Evolutionary conservation across 2,888 invertebrate genomes (phyloP).

Genomic region (Lepidochrysops patricia): DNA sequence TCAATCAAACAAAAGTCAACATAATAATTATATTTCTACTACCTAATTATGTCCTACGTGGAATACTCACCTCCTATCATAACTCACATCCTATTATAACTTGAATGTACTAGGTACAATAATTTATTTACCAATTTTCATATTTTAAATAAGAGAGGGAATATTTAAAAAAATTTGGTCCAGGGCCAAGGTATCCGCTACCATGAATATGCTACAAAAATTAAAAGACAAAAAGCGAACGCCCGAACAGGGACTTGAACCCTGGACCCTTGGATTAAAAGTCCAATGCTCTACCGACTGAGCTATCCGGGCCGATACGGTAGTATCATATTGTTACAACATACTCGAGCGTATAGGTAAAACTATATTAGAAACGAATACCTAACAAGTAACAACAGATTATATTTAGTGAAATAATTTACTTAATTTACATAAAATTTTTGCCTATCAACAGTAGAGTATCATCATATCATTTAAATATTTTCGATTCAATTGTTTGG

Average conservation of each 20-base stretch:
- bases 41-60: no score
- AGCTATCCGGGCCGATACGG: constrained; percentile 66
- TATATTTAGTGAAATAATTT: not conserved
- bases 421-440: not conserved
- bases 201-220: constrained; percentile 2
- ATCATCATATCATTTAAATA: no score
- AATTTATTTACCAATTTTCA: no score
- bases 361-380: constrained; percentile 11
- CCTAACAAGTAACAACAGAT: not conserved
- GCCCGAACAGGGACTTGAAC: constrained; percentile 76
- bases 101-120: no score
- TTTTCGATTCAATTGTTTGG: no score
- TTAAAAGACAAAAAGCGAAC: constrained; percentile 28
- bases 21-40: no score
- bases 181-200: not conserved
- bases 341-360: constrained; percentile 13
- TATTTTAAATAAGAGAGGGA: no score
- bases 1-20: no score
- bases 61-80: no score
- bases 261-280: constrained; percentile 76
- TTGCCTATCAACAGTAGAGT: not conserved
- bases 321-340: constrained; percentile 9
- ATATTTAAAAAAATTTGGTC: no score
- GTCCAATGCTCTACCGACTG: constrained; percentile 76
- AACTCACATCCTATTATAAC: no score